Conservation (phyloP, 2,888 invertebrate genomes). For the Parnassius smintheus region DNA sequence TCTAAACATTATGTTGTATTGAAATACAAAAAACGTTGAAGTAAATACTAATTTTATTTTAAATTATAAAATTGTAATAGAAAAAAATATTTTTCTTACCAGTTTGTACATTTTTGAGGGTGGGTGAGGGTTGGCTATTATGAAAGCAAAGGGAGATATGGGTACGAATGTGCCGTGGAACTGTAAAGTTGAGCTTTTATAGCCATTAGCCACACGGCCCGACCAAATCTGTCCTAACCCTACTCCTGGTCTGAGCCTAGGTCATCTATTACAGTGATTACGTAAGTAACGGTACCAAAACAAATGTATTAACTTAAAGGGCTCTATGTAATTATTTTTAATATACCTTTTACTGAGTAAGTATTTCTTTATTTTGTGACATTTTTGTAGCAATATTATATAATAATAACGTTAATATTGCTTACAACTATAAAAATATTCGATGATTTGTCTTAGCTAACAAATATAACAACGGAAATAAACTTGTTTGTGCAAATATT, state of each 20-base stretch:
- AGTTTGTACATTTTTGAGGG: conserved; percentile 82
- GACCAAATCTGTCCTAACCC: conserved; percentile 70
- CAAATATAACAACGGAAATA: too few relatives aligned
- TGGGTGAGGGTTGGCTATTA: conserved; percentile 42
- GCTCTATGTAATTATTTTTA: too few relatives aligned
- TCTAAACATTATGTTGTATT: too few relatives aligned
- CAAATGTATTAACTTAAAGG: conserved; percentile 14
- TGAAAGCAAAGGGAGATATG: conserved; percentile 54
- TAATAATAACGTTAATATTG: too few relatives aligned
- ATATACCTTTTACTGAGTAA: too few relatives aligned
- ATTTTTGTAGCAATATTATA: too few relatives aligned
- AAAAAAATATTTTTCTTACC: conserved; percentile 63
- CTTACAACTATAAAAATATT: too few relatives aligned
- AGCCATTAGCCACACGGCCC: conserved; percentile 63
- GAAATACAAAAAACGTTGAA: too few relatives aligned
- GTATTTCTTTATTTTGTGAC: too few relatives aligned
- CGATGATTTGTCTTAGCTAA: too few relatives aligned
- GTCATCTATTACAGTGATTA: conserved; percentile 59
- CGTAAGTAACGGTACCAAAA: conserved; percentile 54
- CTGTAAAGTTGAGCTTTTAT: conserved; percentile 62
- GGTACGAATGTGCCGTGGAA: conserved; percentile 70
- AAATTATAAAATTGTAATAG: background rate
- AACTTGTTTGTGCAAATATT: too few relatives aligned
- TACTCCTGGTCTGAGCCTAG: conserved; percentile 67
- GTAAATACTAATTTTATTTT: too few relatives aligned